Evolutionary conservation across 2,113 vertebrate genomes (phyloP).

Genomic region (Ursus arctos): DNA sequence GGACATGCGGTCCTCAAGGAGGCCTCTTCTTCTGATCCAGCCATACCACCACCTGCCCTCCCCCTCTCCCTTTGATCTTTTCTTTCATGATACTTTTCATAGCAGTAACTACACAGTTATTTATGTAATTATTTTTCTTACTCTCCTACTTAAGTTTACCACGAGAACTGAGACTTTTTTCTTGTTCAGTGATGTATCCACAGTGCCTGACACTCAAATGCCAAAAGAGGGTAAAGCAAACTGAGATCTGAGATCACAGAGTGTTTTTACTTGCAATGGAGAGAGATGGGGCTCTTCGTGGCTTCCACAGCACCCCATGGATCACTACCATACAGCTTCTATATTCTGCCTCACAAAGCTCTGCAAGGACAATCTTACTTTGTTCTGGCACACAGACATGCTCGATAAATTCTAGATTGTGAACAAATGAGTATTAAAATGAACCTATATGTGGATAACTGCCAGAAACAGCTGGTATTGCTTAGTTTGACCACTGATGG

Average conservation of each 20-base stretch:
- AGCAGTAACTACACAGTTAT: background rate
- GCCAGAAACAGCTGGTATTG: background rate
- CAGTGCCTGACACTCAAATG: background rate
- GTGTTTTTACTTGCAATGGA: background rate
- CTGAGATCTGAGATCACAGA: background rate
- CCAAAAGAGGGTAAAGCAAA: background rate
- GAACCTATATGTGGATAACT: background rate
- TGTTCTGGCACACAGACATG: background rate
- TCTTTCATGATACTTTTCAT: background rate
- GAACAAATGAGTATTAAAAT: background rate
- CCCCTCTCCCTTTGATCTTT: background rate
- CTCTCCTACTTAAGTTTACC: background rate
- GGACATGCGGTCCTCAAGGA: background rate
- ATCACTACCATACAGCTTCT: background rate
- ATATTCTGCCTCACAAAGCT: background rate
- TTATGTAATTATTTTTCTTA: slow-evolving; percentile 40
- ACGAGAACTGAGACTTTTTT: background rate
- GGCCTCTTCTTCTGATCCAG: background rate
- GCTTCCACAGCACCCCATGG: background rate
- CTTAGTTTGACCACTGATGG: background rate
- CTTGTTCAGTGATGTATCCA: background rate
- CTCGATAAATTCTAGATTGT: background rate
- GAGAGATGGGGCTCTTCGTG: background rate
- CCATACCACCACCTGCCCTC: background rate
- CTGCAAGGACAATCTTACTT: background rate